Percentiles rank a stretch among this genome's conserved stretches.
phyloP scores from a whole-genome alignment of 2,797 vertebrate genomes.

The Enteromius afrohamiltoni region DNA sequence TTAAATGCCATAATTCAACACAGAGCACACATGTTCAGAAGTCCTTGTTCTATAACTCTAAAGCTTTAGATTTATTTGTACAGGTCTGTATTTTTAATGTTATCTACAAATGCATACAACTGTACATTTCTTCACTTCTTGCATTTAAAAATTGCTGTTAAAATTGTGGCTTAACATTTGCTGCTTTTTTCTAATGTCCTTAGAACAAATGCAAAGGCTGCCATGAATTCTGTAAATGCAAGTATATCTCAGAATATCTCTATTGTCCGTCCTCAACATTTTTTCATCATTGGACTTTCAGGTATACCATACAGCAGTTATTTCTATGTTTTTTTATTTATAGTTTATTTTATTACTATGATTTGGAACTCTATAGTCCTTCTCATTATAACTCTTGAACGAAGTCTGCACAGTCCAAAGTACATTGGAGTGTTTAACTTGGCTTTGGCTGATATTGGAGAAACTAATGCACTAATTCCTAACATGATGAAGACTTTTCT shows the following conservation, averaged over 20 bases:
- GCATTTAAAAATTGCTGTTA: neutral
- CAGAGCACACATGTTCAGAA: neutral
- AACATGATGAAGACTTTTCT: slow-evolving; percentile 46
- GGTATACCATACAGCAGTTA: slow-evolving; percentile 34
- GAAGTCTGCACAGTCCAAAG: slow-evolving; percentile 54
- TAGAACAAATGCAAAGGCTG: neutral
- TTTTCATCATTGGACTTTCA: slow-evolving; percentile 59
- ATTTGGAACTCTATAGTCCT: slow-evolving; percentile 54
- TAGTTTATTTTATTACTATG: slow-evolving; percentile 53
- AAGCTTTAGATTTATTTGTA: neutral
- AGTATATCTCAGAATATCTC: slow-evolving; percentile 35
- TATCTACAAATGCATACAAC: neutral
- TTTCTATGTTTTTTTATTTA: slow-evolving; percentile 54
- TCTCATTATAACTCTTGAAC: slow-evolving; percentile 41
- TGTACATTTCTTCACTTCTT: neutral
- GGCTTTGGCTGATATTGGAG: slow-evolving; percentile 57
- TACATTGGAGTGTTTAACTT: slow-evolving; percentile 59
- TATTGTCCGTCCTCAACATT: slow-evolving; percentile 51
- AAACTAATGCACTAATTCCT: slow-evolving; percentile 47
- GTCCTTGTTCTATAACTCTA: neutral
- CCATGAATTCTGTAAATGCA: slow-evolving; percentile 21
- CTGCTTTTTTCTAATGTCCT: too few species aligned
- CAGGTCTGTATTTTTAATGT: neutral
- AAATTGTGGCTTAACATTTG: neutral
- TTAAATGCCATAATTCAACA: neutral